Evolutionary conservation across 64 coral and sea anemone species (phyloP), one percentile per base, ranked within the genome.

Genomic region (Montipora efflorescens): DNA sequence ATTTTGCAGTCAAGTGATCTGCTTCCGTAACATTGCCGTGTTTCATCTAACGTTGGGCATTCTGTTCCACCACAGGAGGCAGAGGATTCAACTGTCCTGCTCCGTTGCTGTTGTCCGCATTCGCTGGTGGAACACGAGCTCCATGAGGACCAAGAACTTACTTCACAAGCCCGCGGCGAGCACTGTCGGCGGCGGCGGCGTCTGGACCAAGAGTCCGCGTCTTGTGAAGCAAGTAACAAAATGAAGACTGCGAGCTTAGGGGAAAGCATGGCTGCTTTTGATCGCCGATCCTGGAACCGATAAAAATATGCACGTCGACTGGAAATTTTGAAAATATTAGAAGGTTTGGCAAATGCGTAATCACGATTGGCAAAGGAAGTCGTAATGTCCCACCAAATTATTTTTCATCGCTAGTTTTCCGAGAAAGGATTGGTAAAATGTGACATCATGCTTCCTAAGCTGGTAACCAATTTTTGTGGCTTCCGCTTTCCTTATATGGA

Each of bases 101-200:
- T 59, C 44, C 53, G n/a, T 3, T 10, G 18, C 21, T 81, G 79
- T 36, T 61, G 19, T 59, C 52, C 53, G 52, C 79, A 81, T 5
- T 28, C 19, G 21, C 8, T 10, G 13, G 7, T 50, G 11, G 7
- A 28, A 50, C 79, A 81, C 55, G 7, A 43, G 52, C 21, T 62
- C 79, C 55, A 81, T 3, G 19, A 62, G 5, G 79, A 61, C 79
- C 79, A 81, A 12, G 51, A 61, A 81, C 79, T 81, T 3, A 62
- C 53, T 43, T 81, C 15, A 36, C 79, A 81, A 44, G 51, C 79
- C n/a, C 11, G 51, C 21, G 51, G 51, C n/a, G 79, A 10, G 52
- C 79, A 81, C 9, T 13, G 7, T 3, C 79, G 52, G 19, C 79
- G 79, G 10, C 80, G 80, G 8, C 79, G 79, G 19, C 79, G 49